Percentiles rank a stretch among this genome's conserved stretches.
These are phyloP conservation scores for Watersipora subatra DNA, from an alignment of 1,140 invertebrate species.

Conservation along the genomic window DNA sequence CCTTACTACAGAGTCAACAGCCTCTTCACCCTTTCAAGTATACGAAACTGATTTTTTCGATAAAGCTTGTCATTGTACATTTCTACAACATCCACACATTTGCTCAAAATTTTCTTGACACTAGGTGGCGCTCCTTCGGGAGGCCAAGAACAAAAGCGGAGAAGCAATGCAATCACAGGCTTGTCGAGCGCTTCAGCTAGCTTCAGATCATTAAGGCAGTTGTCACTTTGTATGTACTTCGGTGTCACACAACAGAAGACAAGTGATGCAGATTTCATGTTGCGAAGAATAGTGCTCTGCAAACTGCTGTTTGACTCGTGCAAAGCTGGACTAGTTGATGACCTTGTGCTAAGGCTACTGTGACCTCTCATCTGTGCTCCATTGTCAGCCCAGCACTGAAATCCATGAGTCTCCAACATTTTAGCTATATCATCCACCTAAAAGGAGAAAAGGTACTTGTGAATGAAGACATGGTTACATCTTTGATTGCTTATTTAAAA, in stretches of 20 bases:
- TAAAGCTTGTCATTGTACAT: constrained; percentile 33
- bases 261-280: constrained; percentile 29
- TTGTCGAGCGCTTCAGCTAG: constrained; percentile 42
- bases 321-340: constrained; percentile 10
- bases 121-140: constrained; percentile 31
- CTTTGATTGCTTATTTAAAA: too few relatives aligned
- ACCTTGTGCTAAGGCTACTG: constrained; percentile 24
- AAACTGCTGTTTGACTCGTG: constrained; percentile 19
- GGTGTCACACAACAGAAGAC: constrained; percentile 42
- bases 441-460: too few relatives aligned
- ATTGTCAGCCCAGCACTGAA: constrained; percentile 43
- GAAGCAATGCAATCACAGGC: constrained; percentile 41
- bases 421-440: constrained; percentile 32
- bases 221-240: constrained; percentile 41
- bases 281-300: constrained; percentile 29
- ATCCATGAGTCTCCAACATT: constrained; percentile 34
- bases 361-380: constrained; percentile 25
- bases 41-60: constrained; percentile 26
- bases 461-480: too few relatives aligned
- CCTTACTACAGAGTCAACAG: constrained; percentile 8
- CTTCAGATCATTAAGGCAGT: constrained; percentile 41
- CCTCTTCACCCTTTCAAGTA: constrained; percentile 28
- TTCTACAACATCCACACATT: constrained; percentile 22
- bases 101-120: constrained; percentile 24
- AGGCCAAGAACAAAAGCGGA: constrained; percentile 37